These are phyloP conservation scores for Pseudorasbora parva DNA, from an alignment of 2,113 vertebrate genomes.

Conservation along the genomic window DNA sequence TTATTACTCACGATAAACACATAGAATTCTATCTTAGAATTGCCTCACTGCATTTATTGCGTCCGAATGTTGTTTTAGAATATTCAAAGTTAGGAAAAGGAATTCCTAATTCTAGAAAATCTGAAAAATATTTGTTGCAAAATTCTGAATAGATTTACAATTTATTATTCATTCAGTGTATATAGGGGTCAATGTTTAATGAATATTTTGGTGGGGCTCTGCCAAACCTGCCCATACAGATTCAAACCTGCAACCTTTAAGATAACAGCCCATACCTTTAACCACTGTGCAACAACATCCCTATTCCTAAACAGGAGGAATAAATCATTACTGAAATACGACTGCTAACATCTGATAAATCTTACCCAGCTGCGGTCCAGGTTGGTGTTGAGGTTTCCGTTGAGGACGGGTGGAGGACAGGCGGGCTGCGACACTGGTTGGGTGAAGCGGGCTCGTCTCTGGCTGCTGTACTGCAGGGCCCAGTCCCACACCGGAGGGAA, in stretches of 20 bases:
- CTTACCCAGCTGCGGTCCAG: conserved; percentile 73
- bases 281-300: not conserved
- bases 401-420: conserved; percentile 61
- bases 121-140: no score
- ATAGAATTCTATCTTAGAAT: no score
- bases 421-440: conserved; percentile 72
- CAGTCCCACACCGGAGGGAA: conserved; percentile 86
- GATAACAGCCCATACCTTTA: not conserved
- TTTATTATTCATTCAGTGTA: no score
- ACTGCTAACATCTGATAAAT: not conserved
- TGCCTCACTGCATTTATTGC: no score
- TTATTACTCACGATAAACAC: no score
- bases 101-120: no score
- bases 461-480: conserved; percentile 81
- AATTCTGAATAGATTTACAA: no score
- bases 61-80: no score
- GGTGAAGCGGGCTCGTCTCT: conserved; percentile 77
- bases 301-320: not conserved
- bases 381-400: conserved; percentile 72
- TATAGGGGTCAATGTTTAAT: no score
- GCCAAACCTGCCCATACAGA: no score
- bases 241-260: not conserved
- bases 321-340: not conserved
- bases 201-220: no score
- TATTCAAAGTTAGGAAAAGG: no score